Conservation (phyloP, 2,113 vertebrate genomes). For the Dasypus novemcinctus region DNA sequence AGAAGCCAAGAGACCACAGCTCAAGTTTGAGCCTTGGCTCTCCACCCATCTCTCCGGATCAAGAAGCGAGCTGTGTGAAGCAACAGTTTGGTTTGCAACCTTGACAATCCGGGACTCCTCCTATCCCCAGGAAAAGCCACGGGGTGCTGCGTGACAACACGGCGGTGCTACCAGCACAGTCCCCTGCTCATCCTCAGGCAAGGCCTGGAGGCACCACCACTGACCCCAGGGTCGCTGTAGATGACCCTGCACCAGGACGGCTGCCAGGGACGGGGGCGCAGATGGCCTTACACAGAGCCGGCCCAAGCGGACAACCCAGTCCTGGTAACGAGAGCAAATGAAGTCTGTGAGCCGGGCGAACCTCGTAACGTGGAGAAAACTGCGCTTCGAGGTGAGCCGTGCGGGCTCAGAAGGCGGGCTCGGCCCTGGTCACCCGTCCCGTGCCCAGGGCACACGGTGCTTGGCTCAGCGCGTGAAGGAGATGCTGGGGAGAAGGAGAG, state of each 20-base stretch:
- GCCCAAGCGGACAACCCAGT: neutral
- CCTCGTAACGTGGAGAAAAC: neutral
- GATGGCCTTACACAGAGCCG: neutral
- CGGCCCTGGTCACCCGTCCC: fast-evolving
- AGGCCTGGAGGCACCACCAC: neutral
- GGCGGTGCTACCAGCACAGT: neutral
- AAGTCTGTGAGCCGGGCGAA: neutral
- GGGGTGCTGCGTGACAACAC: fast-evolving
- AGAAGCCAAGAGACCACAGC: neutral
- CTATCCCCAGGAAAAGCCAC: too few relatives aligned
- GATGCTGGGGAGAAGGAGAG: neutral
- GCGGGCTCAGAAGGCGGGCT: neutral
- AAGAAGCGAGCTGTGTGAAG: neutral
- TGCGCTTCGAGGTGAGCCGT: fast-evolving
- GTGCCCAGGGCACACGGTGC: fast-evolving
- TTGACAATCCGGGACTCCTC: neutral
- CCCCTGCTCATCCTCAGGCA: neutral
- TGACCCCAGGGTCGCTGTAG: neutral
- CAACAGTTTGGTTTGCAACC: neutral
- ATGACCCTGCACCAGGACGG: neutral
- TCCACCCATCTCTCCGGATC: neutral
- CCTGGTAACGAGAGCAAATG: neutral
- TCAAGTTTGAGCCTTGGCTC: neutral
- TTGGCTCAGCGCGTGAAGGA: fast-evolving
- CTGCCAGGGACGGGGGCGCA: fast-evolving